Evolutionary conservation across 2,113 vertebrate species (phyloP).

Genomic region (Mungos mungo): DNA sequence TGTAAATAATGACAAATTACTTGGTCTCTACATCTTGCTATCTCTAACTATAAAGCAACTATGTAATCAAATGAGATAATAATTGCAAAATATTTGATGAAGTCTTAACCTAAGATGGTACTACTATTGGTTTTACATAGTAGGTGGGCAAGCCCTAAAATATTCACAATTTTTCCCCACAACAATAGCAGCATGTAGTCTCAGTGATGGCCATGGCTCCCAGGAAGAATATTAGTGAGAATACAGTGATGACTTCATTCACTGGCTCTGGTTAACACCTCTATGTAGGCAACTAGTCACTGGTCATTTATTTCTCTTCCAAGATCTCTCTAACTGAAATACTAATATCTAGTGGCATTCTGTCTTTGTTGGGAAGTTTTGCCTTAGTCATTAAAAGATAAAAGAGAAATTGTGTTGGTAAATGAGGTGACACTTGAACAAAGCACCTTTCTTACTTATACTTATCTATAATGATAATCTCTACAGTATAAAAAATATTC

Average conservation of each 20-base stretch:
- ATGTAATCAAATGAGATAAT: background rate
- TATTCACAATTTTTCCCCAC: background rate
- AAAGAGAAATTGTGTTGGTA: background rate
- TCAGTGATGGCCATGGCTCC: background rate
- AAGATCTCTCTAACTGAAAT: background rate
- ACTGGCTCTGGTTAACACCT: background rate
- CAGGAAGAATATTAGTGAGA: background rate
- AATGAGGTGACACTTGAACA: background rate
- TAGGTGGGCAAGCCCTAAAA: background rate
- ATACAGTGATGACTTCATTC: background rate
- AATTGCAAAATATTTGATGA: background rate
- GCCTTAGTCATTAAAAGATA: background rate
- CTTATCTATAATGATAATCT: background rate
- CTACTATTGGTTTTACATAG: background rate
- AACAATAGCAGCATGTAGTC: background rate
- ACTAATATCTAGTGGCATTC: background rate
- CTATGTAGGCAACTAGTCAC: background rate
- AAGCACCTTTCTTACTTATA: conserved; percentile 10
- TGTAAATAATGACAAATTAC: background rate
- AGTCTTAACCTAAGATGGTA: background rate
- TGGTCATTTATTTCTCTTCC: background rate
- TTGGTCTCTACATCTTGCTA: background rate
- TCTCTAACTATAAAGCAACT: background rate
- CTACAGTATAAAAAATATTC: background rate
- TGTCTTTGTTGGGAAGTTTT: background rate